Conservation (phyloP, 2,113 vertebrate genomes). For the Hippopotamus amphibius region DNA sequence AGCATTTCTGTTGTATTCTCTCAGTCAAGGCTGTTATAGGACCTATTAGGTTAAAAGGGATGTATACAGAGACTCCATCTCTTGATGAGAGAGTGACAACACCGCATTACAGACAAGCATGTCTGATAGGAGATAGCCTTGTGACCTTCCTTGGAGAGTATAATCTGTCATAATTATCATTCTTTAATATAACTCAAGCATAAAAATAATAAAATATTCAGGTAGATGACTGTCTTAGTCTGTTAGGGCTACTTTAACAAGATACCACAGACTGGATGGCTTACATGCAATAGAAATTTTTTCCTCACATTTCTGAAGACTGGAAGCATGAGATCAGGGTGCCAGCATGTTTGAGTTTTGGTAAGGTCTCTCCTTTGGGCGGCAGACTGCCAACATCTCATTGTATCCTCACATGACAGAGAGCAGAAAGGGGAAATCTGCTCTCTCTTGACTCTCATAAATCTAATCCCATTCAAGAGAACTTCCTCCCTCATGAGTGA, state of each 20-base stretch:
- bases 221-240: background rate
- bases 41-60: background rate
- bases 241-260: background rate
- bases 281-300: background rate
- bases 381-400: background rate
- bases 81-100: background rate
- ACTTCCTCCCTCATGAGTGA: background rate
- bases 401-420: background rate
- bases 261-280: background rate
- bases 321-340: background rate
- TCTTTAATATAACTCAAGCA: background rate
- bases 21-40: background rate
- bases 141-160: background rate
- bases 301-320: background rate
- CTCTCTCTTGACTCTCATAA: background rate
- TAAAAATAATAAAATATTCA: constrained; percentile 11
- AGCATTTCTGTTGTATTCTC: background rate
- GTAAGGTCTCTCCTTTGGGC: background rate
- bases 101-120: background rate
- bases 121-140: background rate
- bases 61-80: background rate
- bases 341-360: background rate
- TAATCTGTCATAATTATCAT: background rate
- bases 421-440: background rate
- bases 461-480: background rate